Evolutionary conservation across 2,113 vertebrate genomes (phyloP).

Genomic region (Butorides virescens): DNA sequence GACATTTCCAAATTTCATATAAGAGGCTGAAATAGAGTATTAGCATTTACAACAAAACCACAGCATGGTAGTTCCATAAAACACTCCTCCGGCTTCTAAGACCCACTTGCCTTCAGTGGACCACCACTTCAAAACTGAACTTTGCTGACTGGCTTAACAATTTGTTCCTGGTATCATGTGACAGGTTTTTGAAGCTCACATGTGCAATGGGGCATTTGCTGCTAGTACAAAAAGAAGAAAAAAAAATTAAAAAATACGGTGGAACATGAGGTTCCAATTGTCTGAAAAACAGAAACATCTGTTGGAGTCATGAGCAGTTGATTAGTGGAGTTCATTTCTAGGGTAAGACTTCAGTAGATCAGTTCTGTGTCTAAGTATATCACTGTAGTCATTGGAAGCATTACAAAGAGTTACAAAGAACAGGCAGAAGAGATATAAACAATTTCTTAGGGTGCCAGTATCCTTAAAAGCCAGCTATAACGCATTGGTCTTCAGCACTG

Average conservation of each 20-base stretch:
- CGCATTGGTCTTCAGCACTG: neutral
- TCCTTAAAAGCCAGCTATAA: neutral
- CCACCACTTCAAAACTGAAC: slow-evolving; percentile 59
- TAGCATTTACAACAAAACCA: slow-evolving; percentile 51
- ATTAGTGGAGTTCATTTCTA: slow-evolving; percentile 69
- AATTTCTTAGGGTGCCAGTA: neutral
- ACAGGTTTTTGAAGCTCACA: slow-evolving; percentile 60
- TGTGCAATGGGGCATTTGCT: slow-evolving; percentile 50
- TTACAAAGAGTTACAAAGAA: slow-evolving; percentile 14
- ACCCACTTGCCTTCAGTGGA: slow-evolving; percentile 6
- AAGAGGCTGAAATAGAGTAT: neutral
- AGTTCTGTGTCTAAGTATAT: slow-evolving; percentile 37
- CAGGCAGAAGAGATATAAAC: neutral
- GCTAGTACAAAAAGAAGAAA: slow-evolving; percentile 24
- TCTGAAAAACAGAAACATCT: slow-evolving; percentile 72
- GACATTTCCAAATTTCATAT: slow-evolving; percentile 34
- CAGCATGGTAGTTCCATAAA: neutral
- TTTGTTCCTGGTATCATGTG: slow-evolving; percentile 70
- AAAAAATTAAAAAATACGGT: neutral
- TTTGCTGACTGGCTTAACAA: slow-evolving; percentile 54
- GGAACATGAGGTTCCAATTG: slow-evolving; percentile 69
- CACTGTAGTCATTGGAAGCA: slow-evolving; percentile 8
- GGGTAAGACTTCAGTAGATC: slow-evolving; percentile 58
- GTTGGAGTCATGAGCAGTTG: slow-evolving; percentile 69
- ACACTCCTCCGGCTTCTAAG: neutral